Conservation (phyloP, 2,113 vertebrate species). For the Genyomyrus donnyi region DNA sequence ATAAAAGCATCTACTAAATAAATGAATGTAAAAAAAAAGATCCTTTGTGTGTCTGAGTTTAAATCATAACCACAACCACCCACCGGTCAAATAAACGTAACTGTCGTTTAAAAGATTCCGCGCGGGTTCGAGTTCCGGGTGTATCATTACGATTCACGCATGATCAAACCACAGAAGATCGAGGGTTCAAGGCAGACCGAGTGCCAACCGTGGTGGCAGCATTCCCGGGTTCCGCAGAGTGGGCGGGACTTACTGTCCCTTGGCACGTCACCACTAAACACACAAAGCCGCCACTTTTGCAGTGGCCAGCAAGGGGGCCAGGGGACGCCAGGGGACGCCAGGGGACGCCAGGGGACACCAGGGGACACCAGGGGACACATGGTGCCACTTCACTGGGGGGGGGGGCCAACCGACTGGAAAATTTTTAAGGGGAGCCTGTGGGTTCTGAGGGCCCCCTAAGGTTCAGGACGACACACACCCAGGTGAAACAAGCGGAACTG, state of each 20-base stretch:
- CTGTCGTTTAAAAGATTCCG: background rate
- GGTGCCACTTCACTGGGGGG: background rate
- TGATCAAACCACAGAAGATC: background rate
- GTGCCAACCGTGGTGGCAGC: conserved; percentile 29
- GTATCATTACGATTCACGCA: background rate
- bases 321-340: background rate
- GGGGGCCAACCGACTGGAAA: background rate
- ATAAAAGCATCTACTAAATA: background rate
- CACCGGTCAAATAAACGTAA: background rate
- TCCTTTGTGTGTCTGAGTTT: background rate
- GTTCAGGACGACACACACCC: background rate
- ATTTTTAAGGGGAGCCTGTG: background rate
- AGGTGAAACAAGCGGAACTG: background rate
- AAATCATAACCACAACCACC: background rate
- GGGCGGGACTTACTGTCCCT: conserved; percentile 42
- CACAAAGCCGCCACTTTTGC: conserved; percentile 44
- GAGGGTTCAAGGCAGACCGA: background rate
- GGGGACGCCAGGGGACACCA: background rate
- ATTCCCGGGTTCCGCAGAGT: background rate
- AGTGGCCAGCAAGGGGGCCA: background rate
- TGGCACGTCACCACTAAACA: conserved; percentile 49
- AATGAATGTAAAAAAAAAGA: background rate
- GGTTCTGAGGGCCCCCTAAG: no score
- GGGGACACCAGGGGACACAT: background rate
- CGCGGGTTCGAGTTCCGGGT: background rate